These are phyloP conservation scores for Cryptophagus acutangulus DNA, from an alignment of 2,888 invertebrate genomes.

Conservation along the genomic window DNA sequence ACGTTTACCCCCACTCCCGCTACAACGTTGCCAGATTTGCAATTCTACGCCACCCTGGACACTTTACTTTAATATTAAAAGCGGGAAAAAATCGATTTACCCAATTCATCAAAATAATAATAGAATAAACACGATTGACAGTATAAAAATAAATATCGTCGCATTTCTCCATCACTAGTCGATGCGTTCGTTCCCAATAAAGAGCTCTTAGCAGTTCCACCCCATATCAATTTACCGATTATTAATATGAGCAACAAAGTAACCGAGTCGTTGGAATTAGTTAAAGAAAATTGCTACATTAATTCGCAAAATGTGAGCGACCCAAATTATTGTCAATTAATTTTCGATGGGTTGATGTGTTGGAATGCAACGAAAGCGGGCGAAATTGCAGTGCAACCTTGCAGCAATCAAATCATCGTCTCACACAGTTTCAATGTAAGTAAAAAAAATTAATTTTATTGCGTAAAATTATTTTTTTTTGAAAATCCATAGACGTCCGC, in stretches of 20 bases:
- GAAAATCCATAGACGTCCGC: slow-evolving; percentile 40
- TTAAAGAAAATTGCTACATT: background rate
- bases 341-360: slow-evolving; percentile 54
- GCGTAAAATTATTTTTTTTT: slow-evolving; percentile 24
- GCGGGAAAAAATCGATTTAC: too few species aligned
- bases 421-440: slow-evolving; percentile 14
- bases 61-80: too few species aligned
- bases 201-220: too few species aligned
- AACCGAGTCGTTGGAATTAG: background rate
- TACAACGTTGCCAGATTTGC: too few species aligned
- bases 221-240: slow-evolving; percentile 24
- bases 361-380: slow-evolving; percentile 51
- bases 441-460: slow-evolving; percentile 5
- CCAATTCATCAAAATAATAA: too few species aligned
- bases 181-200: too few species aligned
- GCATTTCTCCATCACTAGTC: too few species aligned
- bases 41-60: too few species aligned
- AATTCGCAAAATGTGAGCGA: background rate
- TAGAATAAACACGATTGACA: too few species aligned
- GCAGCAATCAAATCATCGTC: slow-evolving; percentile 41
- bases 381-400: slow-evolving; percentile 43
- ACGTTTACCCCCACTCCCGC: too few species aligned
- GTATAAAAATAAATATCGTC: too few species aligned
- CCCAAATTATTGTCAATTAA: slow-evolving; percentile 39
- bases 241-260: background rate